Evolutionary conservation across 2,797 vertebrate genomes (phyloP).

Genomic region (Distichodus sexfasciatus): DNA sequence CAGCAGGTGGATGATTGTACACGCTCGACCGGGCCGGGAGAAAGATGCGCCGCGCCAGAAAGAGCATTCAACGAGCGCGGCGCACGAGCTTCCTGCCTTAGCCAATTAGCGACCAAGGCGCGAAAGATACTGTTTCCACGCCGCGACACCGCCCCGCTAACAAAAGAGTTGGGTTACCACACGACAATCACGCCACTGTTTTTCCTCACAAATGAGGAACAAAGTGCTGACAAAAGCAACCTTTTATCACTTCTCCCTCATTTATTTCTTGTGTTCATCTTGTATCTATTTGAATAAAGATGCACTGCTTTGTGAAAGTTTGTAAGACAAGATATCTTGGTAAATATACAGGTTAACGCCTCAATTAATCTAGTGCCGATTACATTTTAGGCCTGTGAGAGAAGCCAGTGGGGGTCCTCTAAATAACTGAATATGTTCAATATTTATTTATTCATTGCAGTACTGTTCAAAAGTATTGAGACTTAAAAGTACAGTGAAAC

Average conservation of each 20-base stretch:
- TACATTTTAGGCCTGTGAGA: too few relatives aligned
- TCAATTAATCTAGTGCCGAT: too few relatives aligned
- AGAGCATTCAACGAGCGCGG: slow-evolving; percentile 65
- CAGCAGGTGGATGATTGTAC: slow-evolving; percentile 77
- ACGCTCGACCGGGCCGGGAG: slow-evolving; percentile 67
- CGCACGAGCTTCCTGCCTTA: slow-evolving; percentile 60
- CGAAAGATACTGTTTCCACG: slow-evolving; percentile 55
- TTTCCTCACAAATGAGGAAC: slow-evolving; percentile 60
- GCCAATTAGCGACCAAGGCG: slow-evolving; percentile 75
- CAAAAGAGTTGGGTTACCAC: slow-evolving; percentile 61
- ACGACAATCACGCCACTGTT: slow-evolving; percentile 58
- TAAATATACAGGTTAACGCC: too few relatives aligned
- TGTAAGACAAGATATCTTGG: too few relatives aligned
- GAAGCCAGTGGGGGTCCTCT: too few relatives aligned
- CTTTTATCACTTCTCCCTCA: background rate
- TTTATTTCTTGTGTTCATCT: slow-evolving; percentile 55
- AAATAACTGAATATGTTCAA: too few relatives aligned
- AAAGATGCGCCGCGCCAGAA: slow-evolving; percentile 54
- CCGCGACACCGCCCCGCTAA: slow-evolving; percentile 56
- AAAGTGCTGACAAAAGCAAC: too few relatives aligned
- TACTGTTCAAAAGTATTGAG: too few relatives aligned
- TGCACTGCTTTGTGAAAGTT: too few relatives aligned
- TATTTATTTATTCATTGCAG: too few relatives aligned
- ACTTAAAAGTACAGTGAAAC: too few relatives aligned
- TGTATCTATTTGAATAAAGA: too few relatives aligned